phyloP scores from a whole-genome alignment of 1,140 invertebrate species.

The Lanistes nyassanus region DNA sequence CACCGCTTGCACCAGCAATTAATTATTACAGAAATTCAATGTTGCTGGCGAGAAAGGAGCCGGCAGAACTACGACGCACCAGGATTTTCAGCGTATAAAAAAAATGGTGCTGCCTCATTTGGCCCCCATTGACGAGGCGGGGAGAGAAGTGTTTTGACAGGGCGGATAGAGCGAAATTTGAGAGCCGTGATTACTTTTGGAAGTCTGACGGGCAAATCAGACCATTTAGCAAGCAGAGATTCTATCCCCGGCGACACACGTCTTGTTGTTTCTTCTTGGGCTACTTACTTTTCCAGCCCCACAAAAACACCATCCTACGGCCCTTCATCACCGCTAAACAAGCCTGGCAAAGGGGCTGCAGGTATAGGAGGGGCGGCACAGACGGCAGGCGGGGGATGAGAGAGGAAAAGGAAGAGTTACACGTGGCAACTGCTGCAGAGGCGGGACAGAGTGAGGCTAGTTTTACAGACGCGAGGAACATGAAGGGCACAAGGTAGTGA shows the following conservation, averaged over 20 bases:
- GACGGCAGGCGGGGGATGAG: not conserved
- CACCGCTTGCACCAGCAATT: too few relatives aligned
- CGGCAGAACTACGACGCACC: too few relatives aligned
- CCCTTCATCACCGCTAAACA: slow-evolving; percentile 25
- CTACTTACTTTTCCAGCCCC: slow-evolving; percentile 5
- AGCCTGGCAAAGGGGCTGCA: slow-evolving; percentile 9
- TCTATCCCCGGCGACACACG: slow-evolving; percentile 14
- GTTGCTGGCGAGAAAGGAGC: too few relatives aligned
- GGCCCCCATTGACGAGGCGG: slow-evolving; percentile 5
- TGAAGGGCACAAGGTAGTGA: too few relatives aligned
- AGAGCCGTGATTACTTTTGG: slow-evolving; percentile 21
- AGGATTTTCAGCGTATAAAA: not conserved
- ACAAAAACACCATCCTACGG: not conserved
- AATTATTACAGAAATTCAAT: too few relatives aligned
- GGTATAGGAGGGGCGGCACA: not conserved
- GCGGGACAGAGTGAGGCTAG: too few relatives aligned
- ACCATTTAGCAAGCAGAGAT: slow-evolving; percentile 19
- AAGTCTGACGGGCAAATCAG: slow-evolving; percentile 26
- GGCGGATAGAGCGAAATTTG: slow-evolving; percentile 19
- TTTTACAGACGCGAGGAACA: too few relatives aligned
- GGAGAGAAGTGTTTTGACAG: slow-evolving; percentile 27
- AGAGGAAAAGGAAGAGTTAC: too few relatives aligned
- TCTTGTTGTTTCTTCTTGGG: slow-evolving; percentile 21
- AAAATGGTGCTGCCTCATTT: not conserved
- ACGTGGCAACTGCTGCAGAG: too few relatives aligned